Percentiles rank a stretch among this genome's conserved stretches.
Evolutionary conservation across 2,113 vertebrate genomes (phyloP).

Genomic region (Paratilapia polleni): DNA sequence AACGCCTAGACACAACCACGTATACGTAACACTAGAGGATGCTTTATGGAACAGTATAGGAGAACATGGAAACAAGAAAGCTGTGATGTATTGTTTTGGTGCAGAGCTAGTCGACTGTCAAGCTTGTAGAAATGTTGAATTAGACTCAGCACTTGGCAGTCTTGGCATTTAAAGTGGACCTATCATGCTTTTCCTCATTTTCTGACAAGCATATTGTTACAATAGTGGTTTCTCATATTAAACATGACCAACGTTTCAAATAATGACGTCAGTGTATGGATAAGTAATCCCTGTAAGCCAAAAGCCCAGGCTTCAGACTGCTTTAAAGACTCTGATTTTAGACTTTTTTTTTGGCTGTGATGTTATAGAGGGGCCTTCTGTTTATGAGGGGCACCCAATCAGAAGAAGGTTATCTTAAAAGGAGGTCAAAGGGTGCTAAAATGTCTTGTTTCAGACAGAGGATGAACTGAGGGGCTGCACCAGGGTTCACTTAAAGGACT

Average conservation of each 20-base stretch:
- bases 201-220: background rate
- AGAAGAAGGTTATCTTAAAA: background rate
- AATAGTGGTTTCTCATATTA: background rate
- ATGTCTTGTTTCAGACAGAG: background rate
- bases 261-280: background rate
- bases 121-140: background rate
- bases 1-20: background rate
- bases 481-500: background rate
- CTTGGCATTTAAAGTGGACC: background rate
- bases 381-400: background rate
- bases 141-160: background rate
- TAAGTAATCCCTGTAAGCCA: background rate
- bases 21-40: background rate
- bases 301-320: background rate
- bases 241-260: background rate
- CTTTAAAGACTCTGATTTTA: background rate
- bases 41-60: background rate
- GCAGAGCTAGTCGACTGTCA: background rate
- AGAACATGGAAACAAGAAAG: background rate
- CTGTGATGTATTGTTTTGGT: background rate
- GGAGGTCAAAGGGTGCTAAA: background rate
- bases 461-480: rapidly evolving
- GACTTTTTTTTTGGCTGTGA: background rate
- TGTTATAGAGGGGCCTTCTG: background rate
- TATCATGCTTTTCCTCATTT: background rate